These are phyloP conservation scores for Prunella strophiata DNA, from an alignment of 2,797 vertebrate genomes.

Conservation along the genomic window DNA sequence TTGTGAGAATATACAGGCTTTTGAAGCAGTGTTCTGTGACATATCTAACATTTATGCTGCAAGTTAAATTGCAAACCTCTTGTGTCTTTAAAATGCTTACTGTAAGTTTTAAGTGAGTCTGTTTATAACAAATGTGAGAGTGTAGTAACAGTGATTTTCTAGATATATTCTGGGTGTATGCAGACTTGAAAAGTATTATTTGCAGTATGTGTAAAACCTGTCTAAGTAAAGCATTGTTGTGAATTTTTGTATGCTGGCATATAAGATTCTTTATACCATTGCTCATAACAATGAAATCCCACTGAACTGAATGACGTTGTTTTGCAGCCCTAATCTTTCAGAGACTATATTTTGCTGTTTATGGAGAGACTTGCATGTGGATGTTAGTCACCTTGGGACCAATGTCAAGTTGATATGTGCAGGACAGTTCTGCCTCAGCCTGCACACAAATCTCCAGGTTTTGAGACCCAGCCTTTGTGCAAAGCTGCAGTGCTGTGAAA, in stretches of 20 bases:
- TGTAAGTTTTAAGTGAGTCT: background rate
- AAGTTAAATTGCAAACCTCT: background rate
- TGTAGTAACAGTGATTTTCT: background rate
- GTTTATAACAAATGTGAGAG: background rate
- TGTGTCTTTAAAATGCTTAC: background rate
- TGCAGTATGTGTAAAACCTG: background rate
- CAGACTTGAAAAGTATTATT: background rate
- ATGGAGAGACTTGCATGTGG: background rate
- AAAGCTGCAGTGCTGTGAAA: conserved; percentile 33
- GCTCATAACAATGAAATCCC: background rate
- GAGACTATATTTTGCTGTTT: background rate
- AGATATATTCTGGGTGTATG: background rate
- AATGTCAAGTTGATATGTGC: background rate
- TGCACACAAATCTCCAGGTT: background rate
- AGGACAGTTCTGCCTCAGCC: background rate
- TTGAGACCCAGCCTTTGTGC: background rate
- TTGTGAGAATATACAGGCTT: background rate
- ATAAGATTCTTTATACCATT: background rate
- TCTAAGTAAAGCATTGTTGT: background rate
- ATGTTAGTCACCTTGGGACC: background rate
- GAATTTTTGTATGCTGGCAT: background rate
- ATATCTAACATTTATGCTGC: background rate
- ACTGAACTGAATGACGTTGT: background rate
- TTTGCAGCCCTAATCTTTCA: background rate
- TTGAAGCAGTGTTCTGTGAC: background rate